phyloP scores from a whole-genome alignment of 2,113 vertebrate genomes.

The Rhinoptilus africanus region DNA sequence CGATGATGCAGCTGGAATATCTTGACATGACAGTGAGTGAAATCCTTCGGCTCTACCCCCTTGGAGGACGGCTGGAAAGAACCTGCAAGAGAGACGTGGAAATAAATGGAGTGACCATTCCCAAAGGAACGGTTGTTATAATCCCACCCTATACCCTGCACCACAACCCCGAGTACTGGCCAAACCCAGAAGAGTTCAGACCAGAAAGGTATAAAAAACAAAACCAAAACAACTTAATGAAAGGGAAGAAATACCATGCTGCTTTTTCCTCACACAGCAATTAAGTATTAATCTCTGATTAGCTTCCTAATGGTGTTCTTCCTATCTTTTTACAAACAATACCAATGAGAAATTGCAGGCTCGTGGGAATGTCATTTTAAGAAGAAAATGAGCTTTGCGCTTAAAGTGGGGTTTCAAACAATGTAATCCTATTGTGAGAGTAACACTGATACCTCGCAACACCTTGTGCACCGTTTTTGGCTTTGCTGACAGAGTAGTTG shows the following conservation, averaged over 20 bases:
- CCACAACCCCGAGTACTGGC: conserved; percentile 71
- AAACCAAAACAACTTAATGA: neutral
- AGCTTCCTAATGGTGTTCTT: conserved; percentile 25
- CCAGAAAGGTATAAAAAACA: conserved; percentile 81
- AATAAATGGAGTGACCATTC: conserved; percentile 81
- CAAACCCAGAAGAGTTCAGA: conserved; percentile 79
- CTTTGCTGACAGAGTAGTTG: neutral
- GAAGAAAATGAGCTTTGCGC: neutral
- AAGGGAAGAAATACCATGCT: neutral
- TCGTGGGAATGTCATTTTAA: neutral
- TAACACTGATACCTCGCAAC: neutral
- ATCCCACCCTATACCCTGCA: conserved; percentile 73
- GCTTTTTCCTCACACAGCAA: neutral
- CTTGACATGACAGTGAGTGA: conserved; percentile 79
- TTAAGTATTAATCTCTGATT: conserved; percentile 40
- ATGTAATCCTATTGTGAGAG: neutral
- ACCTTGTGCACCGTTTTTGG: neutral
- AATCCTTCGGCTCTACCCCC: conserved; percentile 75
- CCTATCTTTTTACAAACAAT: conserved; percentile 7
- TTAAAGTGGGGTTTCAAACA: neutral
- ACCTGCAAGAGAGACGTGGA: conserved; percentile 76
- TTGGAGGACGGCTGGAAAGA: conserved; percentile 75
- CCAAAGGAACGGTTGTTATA: conserved; percentile 67
- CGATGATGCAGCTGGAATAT: conserved; percentile 80
- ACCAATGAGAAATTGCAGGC: neutral